Evolutionary conservation across 2,888 invertebrate genomes (phyloP).

Genomic region (Caenorhabditis sp.): DNA sequence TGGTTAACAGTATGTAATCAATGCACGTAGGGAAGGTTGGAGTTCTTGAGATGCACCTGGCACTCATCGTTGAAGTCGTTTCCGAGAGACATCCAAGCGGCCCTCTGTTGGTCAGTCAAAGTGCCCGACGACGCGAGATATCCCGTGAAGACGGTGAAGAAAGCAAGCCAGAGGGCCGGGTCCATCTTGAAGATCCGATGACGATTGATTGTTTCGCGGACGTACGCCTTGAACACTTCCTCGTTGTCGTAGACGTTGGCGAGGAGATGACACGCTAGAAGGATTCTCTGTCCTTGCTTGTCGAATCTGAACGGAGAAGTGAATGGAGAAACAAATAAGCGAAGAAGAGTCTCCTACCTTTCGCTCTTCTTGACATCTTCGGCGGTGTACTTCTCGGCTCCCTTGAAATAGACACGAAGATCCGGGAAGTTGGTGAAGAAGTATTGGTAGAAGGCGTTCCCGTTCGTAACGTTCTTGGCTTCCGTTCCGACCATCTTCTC

Average conservation of each 20-base stretch:
- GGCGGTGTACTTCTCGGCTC: conserved; percentile 70
- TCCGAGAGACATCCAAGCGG: conserved; percentile 74
- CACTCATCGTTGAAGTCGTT: conserved; percentile 67
- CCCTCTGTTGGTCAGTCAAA: conserved; percentile 65
- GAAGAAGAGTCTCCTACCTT: conserved; percentile 56
- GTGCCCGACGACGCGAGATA: conserved; percentile 68
- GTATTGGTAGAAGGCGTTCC: conserved; percentile 75
- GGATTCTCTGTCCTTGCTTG: conserved; percentile 77
- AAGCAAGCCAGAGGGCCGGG: conserved; percentile 75
- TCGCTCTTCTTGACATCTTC: conserved; percentile 72
- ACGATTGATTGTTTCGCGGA: conserved; percentile 74
- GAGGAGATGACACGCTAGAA: conserved; percentile 72
- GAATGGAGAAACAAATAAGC: too few relatives aligned
- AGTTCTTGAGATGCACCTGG: conserved; percentile 65
- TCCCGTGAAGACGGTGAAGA: conserved; percentile 74
- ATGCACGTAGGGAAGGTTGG: conserved; percentile 59
- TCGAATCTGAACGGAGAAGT: conserved; percentile 73
- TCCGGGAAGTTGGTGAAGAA: conserved; percentile 73
- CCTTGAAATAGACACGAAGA: conserved; percentile 73
- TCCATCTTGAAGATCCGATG: conserved; percentile 78
- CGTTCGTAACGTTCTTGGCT: conserved; percentile 64
- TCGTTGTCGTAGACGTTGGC: conserved; percentile 69
- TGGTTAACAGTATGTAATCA: not conserved
- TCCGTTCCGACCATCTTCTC: conserved; percentile 63
- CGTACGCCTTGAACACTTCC: conserved; percentile 71